These are phyloP conservation scores for Amiota communis DNA, from an alignment of 2,888 invertebrate species.

Conservation along the genomic window DNA sequence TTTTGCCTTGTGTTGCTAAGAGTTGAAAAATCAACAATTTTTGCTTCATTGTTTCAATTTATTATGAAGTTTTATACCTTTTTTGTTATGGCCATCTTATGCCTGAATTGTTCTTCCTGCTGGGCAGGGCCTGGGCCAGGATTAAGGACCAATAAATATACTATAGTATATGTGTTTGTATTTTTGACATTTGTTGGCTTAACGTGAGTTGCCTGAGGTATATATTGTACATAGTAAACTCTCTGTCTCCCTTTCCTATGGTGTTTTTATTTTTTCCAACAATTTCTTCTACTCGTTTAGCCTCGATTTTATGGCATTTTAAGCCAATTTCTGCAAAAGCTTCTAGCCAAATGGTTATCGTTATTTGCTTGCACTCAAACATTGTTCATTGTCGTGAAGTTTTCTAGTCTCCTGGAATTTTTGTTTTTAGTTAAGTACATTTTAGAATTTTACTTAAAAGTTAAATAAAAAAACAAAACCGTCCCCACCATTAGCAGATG, in stretches of 20 bases:
- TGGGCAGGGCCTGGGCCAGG: no score
- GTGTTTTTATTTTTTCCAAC: background rate
- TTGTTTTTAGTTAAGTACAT: slow-evolving; percentile 30
- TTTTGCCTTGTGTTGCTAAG: background rate
- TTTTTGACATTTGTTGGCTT: slow-evolving; percentile 10
- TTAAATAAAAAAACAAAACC: slow-evolving; percentile 51
- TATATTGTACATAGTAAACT: no score
- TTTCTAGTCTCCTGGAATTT: background rate
- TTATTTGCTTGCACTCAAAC: background rate
- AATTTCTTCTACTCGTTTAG: background rate
- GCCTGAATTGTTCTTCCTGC: no score
- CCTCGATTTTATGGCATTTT: slow-evolving; percentile 57
- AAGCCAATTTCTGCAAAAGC: slow-evolving; percentile 62
- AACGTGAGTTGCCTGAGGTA: no score
- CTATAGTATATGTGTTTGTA: background rate
- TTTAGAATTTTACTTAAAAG: slow-evolving; percentile 51
- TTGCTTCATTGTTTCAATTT: slow-evolving; percentile 63
- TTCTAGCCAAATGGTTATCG: slow-evolving; percentile 12
- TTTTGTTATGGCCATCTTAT: background rate
- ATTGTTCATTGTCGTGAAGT: background rate
- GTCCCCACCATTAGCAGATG: slow-evolving; percentile 23
- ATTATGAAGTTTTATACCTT: slow-evolving; percentile 61
- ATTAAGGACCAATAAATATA: slow-evolving; percentile 56
- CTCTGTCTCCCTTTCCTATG: no score
- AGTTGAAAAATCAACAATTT: slow-evolving; percentile 52